These are phyloP conservation scores for Rhipidura dahli DNA, from an alignment of 2,113 vertebrate genomes.

Conservation along the genomic window DNA sequence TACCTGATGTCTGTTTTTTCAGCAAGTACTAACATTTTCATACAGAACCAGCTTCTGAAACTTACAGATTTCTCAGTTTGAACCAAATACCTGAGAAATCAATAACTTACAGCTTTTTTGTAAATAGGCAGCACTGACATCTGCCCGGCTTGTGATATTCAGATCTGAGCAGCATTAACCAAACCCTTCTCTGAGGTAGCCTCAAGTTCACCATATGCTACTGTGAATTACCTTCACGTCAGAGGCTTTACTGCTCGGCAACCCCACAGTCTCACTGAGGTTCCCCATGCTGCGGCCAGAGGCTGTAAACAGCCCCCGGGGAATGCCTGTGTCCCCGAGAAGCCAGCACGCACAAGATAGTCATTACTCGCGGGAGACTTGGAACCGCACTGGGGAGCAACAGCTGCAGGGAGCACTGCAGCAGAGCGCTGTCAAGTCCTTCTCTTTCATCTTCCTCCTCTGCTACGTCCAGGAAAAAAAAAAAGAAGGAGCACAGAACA, in stretches of 20 bases:
- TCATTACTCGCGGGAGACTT: neutral
- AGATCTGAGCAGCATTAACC: neutral
- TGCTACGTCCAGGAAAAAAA: neutral
- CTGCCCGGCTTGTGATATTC: accelerated
- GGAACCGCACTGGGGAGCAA: neutral
- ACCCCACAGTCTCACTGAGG: neutral
- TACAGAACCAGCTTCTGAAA: neutral
- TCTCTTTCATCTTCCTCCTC: neutral
- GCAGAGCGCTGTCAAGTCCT: neutral
- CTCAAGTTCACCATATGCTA: neutral
- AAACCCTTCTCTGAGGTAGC: neutral
- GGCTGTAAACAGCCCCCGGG: neutral
- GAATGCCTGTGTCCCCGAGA: neutral
- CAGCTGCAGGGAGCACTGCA: accelerated
- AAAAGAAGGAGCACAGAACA: neutral
- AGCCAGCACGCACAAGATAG: neutral
- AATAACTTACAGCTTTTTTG: neutral
- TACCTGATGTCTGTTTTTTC: neutral
- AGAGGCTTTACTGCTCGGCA: neutral
- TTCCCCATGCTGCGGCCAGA: neutral
- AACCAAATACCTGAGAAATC: neutral
- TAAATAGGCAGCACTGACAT: neutral
- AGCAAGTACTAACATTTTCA: neutral
- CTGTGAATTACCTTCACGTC: neutral
- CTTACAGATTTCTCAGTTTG: neutral